Percentiles rank a stretch among this genome's conserved stretches.
These are phyloP conservation scores for Ianthella basta DNA, from an alignment of 37 sponge, comb jelly and placozoan genomes.

Conservation along the genomic window DNA sequence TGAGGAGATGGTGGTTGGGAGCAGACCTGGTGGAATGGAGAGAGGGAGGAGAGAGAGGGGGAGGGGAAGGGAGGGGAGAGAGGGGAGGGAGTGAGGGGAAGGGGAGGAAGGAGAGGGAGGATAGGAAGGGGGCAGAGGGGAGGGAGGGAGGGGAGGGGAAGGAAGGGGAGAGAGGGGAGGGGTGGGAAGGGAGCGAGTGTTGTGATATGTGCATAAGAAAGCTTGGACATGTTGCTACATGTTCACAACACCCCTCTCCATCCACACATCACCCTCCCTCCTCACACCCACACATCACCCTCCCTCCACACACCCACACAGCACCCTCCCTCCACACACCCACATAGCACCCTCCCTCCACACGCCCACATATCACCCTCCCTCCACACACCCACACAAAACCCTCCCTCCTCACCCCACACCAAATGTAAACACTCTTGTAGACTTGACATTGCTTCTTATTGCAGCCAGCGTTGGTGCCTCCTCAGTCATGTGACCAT, in stretches of 20 bases:
- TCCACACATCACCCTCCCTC: background rate
- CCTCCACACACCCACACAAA: constrained; percentile 88
- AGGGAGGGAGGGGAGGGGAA: background rate
- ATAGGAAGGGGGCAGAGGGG: background rate
- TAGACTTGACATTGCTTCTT: constrained; percentile 41
- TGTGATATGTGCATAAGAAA: too few relatives aligned
- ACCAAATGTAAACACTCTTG: too few relatives aligned
- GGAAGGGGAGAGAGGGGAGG: background rate
- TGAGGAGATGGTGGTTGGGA: constrained; percentile 88
- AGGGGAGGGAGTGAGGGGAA: background rate
- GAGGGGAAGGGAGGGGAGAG: background rate
- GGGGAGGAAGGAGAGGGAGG: background rate
- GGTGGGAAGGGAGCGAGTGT: too few relatives aligned
- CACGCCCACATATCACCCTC: too few relatives aligned
- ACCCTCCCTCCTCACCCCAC: too few relatives aligned
- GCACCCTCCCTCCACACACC: constrained; percentile 78
- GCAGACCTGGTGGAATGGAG: constrained; percentile 63
- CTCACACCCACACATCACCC: background rate
- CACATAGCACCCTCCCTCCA: too few relatives aligned
- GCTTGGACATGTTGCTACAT: too few relatives aligned
- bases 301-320: background rate
- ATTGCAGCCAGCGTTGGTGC: constrained; percentile 55
- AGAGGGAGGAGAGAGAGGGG: background rate
- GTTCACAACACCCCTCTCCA: too few relatives aligned
- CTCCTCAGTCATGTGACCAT: constrained; percentile 84